Base-by-base conservation (phyloP, 2,888 invertebrate genomes). In the Druceiella hillmani region DNA sequence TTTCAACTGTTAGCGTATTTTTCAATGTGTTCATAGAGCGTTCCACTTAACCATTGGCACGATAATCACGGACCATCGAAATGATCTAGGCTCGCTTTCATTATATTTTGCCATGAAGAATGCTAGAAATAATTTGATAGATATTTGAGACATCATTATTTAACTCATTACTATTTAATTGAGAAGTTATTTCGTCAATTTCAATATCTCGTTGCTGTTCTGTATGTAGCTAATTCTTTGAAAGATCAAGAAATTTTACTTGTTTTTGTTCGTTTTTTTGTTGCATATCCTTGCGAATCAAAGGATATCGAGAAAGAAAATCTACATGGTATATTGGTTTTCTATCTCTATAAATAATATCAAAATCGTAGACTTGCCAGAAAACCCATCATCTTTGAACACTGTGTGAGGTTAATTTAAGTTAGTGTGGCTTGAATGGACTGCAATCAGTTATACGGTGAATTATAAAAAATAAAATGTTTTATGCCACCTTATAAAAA, bases 11-110 rank as follows among this genome's bases (percentile, higher is more conserved):
- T 1, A 53, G 28, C 52, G 52, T 52, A 16, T 36, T 36, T 25
- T 50, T 48, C 4, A 51, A 31, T 3, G 40, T 44, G 9, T 43
- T 42, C 49, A 53, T 51, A 0, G 49, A 37, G 1, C 53, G 44
- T 24, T 55, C 52, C 2, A 52, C 52, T 26, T 53, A 51, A 6
- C 50, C 52, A 33, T 55, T 55, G 6, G 51, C 53, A 4, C 55
- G 45, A 13, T 51, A 3, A 55, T 48, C 5, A 56, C 39, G 0
- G 53, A 48, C 54, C 55, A 56, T 1, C 43, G 31, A 3, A 52
- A 40, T 6, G 51, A 31, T 7, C 47, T 32, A 0, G 53, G 54
- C 1, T 27, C 41, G 17, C 27, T 50, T 47, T 10, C 50, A 36
- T 33, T 55, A 47, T 10, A 52, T 42, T 31, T 27, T 33, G 2